Percentiles rank a stretch among this genome's conserved stretches.
These are phyloP conservation scores for Eubasilissa regina DNA, from an alignment of 1,140 invertebrate species.

Conservation along the genomic window DNA sequence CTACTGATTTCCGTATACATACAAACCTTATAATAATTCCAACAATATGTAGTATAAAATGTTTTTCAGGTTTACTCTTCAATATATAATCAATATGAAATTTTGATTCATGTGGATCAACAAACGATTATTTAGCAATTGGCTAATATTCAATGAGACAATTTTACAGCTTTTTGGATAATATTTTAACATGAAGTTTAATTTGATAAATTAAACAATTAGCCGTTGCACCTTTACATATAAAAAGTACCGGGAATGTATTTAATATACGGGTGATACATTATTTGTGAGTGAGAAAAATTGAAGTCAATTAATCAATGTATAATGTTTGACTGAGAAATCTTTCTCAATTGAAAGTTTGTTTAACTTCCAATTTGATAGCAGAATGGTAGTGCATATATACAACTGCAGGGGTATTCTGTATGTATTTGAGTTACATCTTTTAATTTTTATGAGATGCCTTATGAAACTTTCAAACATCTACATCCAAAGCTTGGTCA, in stretches of 20 bases:
- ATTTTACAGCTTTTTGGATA: neutral
- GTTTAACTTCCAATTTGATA: neutral
- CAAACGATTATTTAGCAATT: too few relatives aligned
- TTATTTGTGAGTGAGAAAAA: neutral
- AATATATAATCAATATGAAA: too few relatives aligned
- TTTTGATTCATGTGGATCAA: too few relatives aligned
- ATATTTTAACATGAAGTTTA: neutral
- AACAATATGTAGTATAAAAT: too few relatives aligned
- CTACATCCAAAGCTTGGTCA: too few relatives aligned
- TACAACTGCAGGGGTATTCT: slow-evolving; percentile 10
- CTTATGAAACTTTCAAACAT: too few relatives aligned
- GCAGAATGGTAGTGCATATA: neutral
- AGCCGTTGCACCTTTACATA: slow-evolving; percentile 8
- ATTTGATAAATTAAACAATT: neutral
- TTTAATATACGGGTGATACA: slow-evolving; percentile 27
- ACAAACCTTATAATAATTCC: too few relatives aligned
- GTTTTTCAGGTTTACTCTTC: too few relatives aligned
- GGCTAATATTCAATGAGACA: neutral
- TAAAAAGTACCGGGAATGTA: slow-evolving; percentile 26
- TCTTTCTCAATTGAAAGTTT: neutral
- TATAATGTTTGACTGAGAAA: neutral
- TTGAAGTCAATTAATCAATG: slow-evolving; percentile 19
- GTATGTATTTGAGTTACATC: slow-evolving; percentile 5
- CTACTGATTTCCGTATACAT: too few relatives aligned
- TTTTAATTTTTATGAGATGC: too few relatives aligned